phyloP scores from a whole-genome alignment of 2,113 vertebrate species.

The Lasiurus cinereus region DNA sequence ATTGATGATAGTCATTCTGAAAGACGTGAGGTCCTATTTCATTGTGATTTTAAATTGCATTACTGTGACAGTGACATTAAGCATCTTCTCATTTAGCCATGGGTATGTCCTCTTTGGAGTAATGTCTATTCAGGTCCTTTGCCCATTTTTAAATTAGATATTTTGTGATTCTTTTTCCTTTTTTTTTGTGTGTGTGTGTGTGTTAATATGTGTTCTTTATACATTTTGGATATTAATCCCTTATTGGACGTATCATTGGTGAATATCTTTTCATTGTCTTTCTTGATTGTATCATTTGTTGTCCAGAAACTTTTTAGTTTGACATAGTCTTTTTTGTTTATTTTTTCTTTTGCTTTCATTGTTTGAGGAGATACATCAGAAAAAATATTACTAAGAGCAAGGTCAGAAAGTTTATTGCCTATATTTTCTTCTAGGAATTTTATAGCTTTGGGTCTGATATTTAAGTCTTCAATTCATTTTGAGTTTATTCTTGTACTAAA shows the following conservation, averaged over 20 bases:
- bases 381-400: neutral
- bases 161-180: neutral
- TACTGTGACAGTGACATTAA: neutral
- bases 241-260: neutral
- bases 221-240: neutral
- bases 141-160: neutral
- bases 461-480: neutral
- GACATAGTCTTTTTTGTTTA: neutral
- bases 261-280: neutral
- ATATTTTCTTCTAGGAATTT: neutral
- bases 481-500: neutral
- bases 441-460: neutral
- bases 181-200: neutral
- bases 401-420: neutral
- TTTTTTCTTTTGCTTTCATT: neutral
- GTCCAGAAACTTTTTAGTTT: neutral
- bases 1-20: neutral
- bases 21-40: neutral
- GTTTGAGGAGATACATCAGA: neutral
- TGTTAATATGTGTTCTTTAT: neutral
- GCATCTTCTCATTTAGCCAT: neutral
- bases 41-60: neutral
- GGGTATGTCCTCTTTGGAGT: neutral
- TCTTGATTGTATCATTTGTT: neutral
- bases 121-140: neutral